Base-by-base conservation (phyloP, 2,113 vertebrate species). In the Hepsetus odoe region DNA sequence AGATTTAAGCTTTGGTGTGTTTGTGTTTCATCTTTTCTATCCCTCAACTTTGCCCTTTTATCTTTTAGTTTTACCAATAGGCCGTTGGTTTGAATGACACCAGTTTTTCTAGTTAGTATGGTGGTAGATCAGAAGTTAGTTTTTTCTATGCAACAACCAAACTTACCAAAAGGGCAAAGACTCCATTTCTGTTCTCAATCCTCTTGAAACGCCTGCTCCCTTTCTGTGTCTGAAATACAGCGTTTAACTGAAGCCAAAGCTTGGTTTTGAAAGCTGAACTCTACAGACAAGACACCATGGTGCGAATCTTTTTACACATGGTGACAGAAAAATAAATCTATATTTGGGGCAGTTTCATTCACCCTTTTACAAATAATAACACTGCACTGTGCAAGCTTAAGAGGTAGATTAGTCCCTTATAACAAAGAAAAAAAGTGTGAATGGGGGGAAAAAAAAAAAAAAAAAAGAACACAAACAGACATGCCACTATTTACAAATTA, bases 151-250 rank as follows among this genome's bases (percentile, higher is more conserved):
- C 0, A 71, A 33, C 64, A 56, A 26, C 13, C 18, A 65, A 75
- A 93, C 93, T 94, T 91, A 94, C 93, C 93, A 94, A 90, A 84
- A 94, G 84, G 44, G 92, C 91, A 94, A 94, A 94, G 88, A 94
- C 92, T 91, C 93, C 93, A 20, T 94, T 94, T 92, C 92, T 93
- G 92, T 93, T 93, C 85, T 94, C 93, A 91, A 94, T 94, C 92
- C 93, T 93, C 92, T 94, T 94, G 92, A 94, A 94, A 84, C 93
- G 90, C 90, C 91, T 92, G 91, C 93, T 94, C 53, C 93, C 93
- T 91, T 94, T 94, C 90, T 94, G 93, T 88, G 93, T 94, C 93
- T 94, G 93, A 87, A 94, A 94, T 85, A 92, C 85, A 93, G 87
- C 76, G 86, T 65, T 84, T 92, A 64, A 91, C 90, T 90, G 87